A percentile compares a stretch with the other conserved stretches of the same genome.
Conservation (phyloP, 2,113 vertebrate genomes). For the Gila orcuttii region DNA sequence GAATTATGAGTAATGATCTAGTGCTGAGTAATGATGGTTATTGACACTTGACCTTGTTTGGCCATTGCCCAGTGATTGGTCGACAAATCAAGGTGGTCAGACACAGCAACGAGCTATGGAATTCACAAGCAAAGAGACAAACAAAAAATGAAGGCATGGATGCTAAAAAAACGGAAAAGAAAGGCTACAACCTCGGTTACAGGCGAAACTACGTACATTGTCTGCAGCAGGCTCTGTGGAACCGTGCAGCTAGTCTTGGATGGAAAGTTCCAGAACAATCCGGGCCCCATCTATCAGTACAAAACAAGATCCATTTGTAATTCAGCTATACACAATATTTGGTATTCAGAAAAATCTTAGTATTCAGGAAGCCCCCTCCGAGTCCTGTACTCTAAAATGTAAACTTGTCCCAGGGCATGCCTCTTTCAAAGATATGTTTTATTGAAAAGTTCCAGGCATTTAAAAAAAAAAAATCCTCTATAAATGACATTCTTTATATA, state of each 20-base stretch:
- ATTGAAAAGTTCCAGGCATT: neutral
- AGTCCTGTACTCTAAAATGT: neutral
- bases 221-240: slow-evolving; percentile 77
- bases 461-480: neutral
- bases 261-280: slow-evolving; percentile 78
- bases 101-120: slow-evolving; percentile 45
- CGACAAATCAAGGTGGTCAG: slow-evolving; percentile 41
- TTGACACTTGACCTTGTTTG: slow-evolving; percentile 42
- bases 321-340: slow-evolving; percentile 49
- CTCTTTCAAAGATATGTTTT: neutral
- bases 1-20: slow-evolving; percentile 38
- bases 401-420: neutral
- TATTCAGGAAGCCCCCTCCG: slow-evolving; percentile 1
- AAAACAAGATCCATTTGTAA: slow-evolving; percentile 60
- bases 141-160: slow-evolving; percentile 61
- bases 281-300: slow-evolving; percentile 75
- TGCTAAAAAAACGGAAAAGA: slow-evolving; percentile 59
- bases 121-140: slow-evolving; percentile 35
- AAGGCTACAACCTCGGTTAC: slow-evolving; percentile 53
- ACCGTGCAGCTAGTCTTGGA: slow-evolving; percentile 75
- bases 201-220: slow-evolving; percentile 73
- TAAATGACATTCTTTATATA: slow-evolving; percentile 28
- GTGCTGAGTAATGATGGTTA: slow-evolving; percentile 47
- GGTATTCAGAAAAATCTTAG: slow-evolving; percentile 10
- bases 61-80: slow-evolving; percentile 43